phyloP scores from a whole-genome alignment of 1,140 invertebrate species.

The Chymomyza costata region DNA sequence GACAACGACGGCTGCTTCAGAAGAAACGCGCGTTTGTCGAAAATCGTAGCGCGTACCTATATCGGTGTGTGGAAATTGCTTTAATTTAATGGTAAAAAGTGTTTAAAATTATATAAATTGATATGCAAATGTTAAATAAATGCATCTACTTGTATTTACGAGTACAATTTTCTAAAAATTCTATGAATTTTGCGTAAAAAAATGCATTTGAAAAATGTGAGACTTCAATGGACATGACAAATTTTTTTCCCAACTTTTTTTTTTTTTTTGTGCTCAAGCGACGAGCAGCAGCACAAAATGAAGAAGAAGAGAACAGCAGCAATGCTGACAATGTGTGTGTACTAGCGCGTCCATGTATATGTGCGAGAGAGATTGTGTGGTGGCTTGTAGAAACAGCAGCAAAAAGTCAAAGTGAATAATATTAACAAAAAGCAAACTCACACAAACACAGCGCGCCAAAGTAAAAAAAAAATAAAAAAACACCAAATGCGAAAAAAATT shows the following conservation, averaged over 20 bases:
- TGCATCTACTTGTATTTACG: constrained; percentile 13
- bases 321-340: constrained; percentile 42
- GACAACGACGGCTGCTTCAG: constrained; percentile 53
- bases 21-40: constrained; percentile 73
- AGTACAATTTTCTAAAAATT: constrained; percentile 28
- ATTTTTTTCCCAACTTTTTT: constrained; percentile 44
- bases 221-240: constrained; percentile 70
- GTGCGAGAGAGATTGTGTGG: constrained; percentile 15
- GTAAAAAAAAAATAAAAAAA: background rate
- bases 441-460: constrained; percentile 18
- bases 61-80: constrained; percentile 72
- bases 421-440: constrained; percentile 41
- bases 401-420: constrained; percentile 35
- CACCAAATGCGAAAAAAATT: constrained; percentile 24
- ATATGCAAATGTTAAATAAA: constrained; percentile 40
- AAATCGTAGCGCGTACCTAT: constrained; percentile 71
- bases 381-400: constrained; percentile 20
- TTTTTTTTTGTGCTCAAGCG: constrained; percentile 57
- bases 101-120: constrained; percentile 59
- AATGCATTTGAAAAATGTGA: constrained; percentile 64
- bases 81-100: constrained; percentile 71
- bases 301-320: constrained; percentile 48
- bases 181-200: constrained; percentile 51
- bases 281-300: constrained; percentile 40
- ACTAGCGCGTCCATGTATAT: constrained; percentile 11